Conservation (phyloP, 1,140 invertebrate species). For the Drosophila pseudoananassae region DNA sequence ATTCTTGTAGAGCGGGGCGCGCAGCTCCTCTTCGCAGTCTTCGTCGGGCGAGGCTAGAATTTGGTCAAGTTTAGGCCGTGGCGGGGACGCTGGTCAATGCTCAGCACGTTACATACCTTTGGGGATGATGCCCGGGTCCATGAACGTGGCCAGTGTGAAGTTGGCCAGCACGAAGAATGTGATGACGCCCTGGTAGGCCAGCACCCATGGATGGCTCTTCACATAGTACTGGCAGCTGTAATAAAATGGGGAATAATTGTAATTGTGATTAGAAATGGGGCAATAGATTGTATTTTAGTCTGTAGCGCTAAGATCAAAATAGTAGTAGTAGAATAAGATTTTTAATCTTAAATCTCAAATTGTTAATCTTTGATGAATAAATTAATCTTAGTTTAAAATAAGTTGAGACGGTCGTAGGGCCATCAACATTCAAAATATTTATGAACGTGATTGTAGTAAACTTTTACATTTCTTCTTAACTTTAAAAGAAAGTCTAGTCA, state of each 20-base stretch:
- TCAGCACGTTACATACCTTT: conserved; percentile 90
- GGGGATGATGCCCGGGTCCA: conserved; percentile 99
- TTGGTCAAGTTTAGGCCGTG: conserved; percentile 71
- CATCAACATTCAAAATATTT: too few species aligned
- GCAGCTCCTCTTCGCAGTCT: conserved; percentile 98
- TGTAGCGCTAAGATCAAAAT: too few species aligned
- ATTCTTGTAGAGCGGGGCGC: conserved; percentile 98
- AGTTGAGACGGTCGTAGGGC: too few species aligned
- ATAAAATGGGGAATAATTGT: conserved; percentile 64
- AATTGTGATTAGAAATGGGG: not conserved
- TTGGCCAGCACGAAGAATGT: conserved; percentile 99
- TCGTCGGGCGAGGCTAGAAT: conserved; percentile 96
- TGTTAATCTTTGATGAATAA: too few species aligned
- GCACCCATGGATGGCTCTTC: conserved; percentile 93
- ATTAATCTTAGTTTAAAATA: too few species aligned
- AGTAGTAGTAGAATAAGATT: too few species aligned
- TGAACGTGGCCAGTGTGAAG: conserved; percentile 99
- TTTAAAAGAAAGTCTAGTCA: too few species aligned
- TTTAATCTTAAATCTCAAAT: too few species aligned
- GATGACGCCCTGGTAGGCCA: conserved; percentile 96
- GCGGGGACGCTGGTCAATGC: conserved; percentile 36
- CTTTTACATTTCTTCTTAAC: too few species aligned
- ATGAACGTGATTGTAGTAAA: too few species aligned
- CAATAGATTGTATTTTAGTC: too few species aligned
- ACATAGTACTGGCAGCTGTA: conserved; percentile 94